Conservation (phyloP, 30 jellyfish, hydroid and myxozoan genomes). For the Catostylus mosaicus region DNA sequence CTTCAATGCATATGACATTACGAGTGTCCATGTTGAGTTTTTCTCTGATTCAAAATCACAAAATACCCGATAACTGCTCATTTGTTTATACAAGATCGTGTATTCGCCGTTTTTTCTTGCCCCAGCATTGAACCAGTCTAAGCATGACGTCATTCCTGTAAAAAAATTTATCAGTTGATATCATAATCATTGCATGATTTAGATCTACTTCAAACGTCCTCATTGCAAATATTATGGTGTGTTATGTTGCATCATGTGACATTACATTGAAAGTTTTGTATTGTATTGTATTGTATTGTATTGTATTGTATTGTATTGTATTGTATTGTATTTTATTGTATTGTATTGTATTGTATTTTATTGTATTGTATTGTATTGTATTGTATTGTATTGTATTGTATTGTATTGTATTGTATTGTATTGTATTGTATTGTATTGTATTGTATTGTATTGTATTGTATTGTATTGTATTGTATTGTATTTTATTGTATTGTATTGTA, state of each 20-base stretch:
- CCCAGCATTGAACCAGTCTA: background rate
- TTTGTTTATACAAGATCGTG: background rate
- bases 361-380: no score
- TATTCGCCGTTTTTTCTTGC: background rate
- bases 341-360: no score
- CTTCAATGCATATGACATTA: background rate
- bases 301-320: background rate
- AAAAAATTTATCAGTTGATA: no score
- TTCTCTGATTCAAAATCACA: slow-evolving; percentile 10
- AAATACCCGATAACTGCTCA: background rate
- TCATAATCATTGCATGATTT: no score
- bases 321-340: no score
- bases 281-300: background rate
- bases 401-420: background rate
- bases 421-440: background rate
- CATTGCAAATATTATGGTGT: no score
- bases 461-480: no score
- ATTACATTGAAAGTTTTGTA: background rate
- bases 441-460: background rate
- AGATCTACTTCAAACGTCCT: no score
- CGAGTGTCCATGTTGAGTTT: background rate
- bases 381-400: background rate
- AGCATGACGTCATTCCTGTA: background rate
- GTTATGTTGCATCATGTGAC: no score
- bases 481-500: no score